A percentile compares a stretch with the other conserved stretches of the same genome.
These are phyloP conservation scores for Echinometra lucunter DNA, from an alignment of 53 echinoderm and acorn worm species.

Conservation along the genomic window DNA sequence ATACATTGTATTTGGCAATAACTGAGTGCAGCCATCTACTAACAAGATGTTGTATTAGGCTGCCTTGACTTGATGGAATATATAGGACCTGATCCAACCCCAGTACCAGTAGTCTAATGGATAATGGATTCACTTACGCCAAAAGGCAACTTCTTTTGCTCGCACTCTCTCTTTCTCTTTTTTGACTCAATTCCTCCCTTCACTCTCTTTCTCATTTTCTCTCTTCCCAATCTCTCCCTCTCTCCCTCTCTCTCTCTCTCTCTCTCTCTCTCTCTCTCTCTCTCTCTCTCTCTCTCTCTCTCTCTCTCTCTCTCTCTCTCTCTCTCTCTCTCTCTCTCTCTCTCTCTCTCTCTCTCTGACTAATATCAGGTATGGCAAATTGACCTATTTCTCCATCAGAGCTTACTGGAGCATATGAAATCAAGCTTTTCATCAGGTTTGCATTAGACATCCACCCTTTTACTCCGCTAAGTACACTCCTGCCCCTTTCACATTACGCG, in stretches of 20 bases:
- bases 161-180: background rate
- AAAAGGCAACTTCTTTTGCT: background rate
- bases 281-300: background rate
- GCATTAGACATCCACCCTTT: background rate
- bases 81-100: constrained; percentile 32
- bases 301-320: constrained; percentile 18
- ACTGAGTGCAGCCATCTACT: constrained; percentile 32
- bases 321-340: background rate
- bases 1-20: constrained; percentile 8
- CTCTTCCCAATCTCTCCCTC: background rate
- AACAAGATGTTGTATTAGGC: constrained; percentile 46
- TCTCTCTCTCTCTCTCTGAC: background rate
- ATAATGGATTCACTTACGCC: constrained; percentile 42
- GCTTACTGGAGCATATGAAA: constrained; percentile 36
- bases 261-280: background rate
- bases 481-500: no score
- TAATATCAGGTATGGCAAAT: constrained; percentile 32
- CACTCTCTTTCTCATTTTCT: background rate
- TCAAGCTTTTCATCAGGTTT: constrained; percentile 36
- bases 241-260: constrained; percentile 1
- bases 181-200: background rate
- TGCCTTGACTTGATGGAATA: constrained; percentile 15
- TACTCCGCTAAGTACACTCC: no score
- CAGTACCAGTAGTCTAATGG: constrained; percentile 18
- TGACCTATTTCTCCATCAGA: constrained; percentile 37